phyloP scores from a whole-genome alignment of 2,113 vertebrate species.

The Amphiprion percula region DNA sequence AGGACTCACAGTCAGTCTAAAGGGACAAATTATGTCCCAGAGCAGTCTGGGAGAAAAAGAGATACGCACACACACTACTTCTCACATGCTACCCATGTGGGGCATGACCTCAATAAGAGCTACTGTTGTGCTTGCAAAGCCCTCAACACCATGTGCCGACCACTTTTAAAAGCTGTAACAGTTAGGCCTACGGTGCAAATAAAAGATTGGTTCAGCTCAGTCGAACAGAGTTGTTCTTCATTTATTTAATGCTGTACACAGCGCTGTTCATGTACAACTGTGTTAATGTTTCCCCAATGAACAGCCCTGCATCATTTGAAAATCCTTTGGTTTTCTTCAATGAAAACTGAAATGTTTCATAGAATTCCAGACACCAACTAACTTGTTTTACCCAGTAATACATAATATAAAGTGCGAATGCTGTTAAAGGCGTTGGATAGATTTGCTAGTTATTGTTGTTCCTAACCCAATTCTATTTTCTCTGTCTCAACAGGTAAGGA shows the following conservation, averaged over 20 bases:
- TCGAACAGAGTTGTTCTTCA: constrained; percentile 33
- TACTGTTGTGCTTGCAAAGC: constrained; percentile 73
- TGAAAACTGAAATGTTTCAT: background rate
- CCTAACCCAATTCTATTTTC: constrained; percentile 17
- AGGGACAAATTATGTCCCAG: constrained; percentile 76
- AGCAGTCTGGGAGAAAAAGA: constrained; percentile 73
- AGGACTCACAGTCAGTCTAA: constrained; percentile 76
- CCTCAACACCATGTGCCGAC: constrained; percentile 70
- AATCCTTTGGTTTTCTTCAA: background rate
- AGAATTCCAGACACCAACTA: background rate
- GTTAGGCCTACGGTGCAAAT: constrained; percentile 65
- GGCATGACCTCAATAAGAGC: constrained; percentile 81
- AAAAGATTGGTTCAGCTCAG: constrained; percentile 46
- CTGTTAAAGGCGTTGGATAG: background rate
- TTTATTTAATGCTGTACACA: constrained; percentile 17
- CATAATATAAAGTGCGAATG: background rate
- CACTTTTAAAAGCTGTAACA: constrained; percentile 69
- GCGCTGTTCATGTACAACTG: constrained; percentile 1
- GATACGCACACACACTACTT: constrained; percentile 60
- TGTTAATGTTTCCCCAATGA: constrained; percentile 5
- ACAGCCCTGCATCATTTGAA: background rate
- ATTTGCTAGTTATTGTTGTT: background rate
- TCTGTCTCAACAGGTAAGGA: constrained; percentile 95
- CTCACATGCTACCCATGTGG: constrained; percentile 82
- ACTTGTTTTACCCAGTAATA: background rate